Conservation (phyloP, 2,797 vertebrate species). For the Chaetodon trifasciatus region DNA sequence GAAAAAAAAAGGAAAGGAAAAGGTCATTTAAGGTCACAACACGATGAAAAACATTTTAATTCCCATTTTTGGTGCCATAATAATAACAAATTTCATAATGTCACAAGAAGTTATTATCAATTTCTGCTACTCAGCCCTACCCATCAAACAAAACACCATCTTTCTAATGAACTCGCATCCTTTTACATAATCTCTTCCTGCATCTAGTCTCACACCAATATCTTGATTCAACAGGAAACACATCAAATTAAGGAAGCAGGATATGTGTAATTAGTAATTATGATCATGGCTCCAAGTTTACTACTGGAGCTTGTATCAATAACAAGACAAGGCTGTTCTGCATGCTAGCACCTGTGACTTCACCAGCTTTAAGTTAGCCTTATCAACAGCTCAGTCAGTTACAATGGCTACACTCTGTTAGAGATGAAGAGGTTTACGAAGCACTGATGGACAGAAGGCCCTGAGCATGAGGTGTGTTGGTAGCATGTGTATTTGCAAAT, state of each 20-base stretch:
- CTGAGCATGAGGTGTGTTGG: neutral
- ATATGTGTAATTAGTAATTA: slow-evolving; percentile 54
- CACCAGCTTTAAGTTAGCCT: neutral
- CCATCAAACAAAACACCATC: slow-evolving; percentile 21
- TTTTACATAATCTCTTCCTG: slow-evolving; percentile 57
- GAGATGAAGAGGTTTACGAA: neutral
- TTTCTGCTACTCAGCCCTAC: neutral
- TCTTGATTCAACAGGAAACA: slow-evolving; percentile 62
- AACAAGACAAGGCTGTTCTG: slow-evolving; percentile 15
- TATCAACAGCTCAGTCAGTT: slow-evolving; percentile 6
- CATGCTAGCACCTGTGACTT: neutral
- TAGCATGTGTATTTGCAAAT: neutral
- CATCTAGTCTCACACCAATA: slow-evolving; percentile 34
- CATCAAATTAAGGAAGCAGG: slow-evolving; percentile 62
- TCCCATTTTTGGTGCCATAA: neutral
- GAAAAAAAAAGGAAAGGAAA: slow-evolving; percentile 9
- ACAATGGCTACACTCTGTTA: too few species aligned
- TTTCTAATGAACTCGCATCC: slow-evolving; percentile 33
- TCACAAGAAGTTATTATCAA: neutral
- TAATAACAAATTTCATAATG: neutral
- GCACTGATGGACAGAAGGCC: neutral
- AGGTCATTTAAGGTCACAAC: slow-evolving; percentile 22
- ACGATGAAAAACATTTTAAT: neutral
- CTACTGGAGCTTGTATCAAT: slow-evolving; percentile 6
- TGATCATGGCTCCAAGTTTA: slow-evolving; percentile 38